Evolutionary conservation across 2,113 vertebrate species (phyloP).

Genomic region (Orthonyx spaldingii): DNA sequence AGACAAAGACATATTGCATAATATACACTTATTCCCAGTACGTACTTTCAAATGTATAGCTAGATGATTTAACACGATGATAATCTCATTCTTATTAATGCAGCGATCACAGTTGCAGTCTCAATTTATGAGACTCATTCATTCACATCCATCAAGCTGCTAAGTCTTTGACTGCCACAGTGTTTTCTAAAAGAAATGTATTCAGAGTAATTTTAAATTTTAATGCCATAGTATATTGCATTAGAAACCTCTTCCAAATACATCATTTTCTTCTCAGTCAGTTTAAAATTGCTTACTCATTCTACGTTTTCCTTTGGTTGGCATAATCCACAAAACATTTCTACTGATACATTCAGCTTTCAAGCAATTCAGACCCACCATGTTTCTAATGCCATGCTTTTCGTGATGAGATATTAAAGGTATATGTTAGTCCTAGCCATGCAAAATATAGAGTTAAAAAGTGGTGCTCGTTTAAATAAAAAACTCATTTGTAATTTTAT

Average conservation of each 20-base stretch:
- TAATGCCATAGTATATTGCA: neutral
- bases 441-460: neutral
- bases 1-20: neutral
- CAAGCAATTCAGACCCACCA: neutral
- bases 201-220: conserved; percentile 48
- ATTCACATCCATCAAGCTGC: conserved; percentile 50
- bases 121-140: conserved; percentile 51
- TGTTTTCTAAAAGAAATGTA: conserved; percentile 46
- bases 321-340: neutral
- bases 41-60: conserved; percentile 52
- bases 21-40: conserved; percentile 6
- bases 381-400: neutral
- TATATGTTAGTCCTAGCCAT: neutral
- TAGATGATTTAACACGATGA: conserved; percentile 55
- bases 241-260: neutral
- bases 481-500: neutral
- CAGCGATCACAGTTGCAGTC: conserved; percentile 33
- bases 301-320: neutral
- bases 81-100: conserved; percentile 69
- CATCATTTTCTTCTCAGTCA: neutral
- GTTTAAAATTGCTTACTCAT: neutral
- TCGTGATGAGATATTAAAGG: neutral
- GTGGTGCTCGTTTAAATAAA: neutral
- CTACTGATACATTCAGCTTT: neutral
- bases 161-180: conserved; percentile 39